These are phyloP conservation scores for Trichosurus vulpecula DNA, from an alignment of 2,797 vertebrate genomes.

Conservation along the genomic window DNA sequence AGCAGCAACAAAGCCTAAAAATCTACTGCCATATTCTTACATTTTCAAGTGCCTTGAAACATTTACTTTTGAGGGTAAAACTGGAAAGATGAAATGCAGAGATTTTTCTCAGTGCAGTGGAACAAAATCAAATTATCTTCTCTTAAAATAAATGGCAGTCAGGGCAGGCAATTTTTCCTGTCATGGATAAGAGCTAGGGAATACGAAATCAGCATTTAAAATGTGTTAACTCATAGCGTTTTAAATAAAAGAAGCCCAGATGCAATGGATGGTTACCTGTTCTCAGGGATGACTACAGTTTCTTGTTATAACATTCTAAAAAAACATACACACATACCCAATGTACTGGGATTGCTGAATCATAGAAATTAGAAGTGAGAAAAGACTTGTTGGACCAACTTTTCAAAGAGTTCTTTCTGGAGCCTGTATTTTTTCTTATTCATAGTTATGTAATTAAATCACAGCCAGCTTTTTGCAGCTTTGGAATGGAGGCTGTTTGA, in stretches of 20 bases:
- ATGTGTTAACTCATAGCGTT: constrained; percentile 50
- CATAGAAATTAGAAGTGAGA: constrained; percentile 33
- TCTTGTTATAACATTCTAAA: constrained; percentile 59
- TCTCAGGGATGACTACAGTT: constrained; percentile 46
- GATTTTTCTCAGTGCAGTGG: constrained; percentile 57
- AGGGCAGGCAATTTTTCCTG: constrained; percentile 58
- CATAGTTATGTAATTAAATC: constrained; percentile 31
- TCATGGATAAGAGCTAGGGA: constrained; percentile 49
- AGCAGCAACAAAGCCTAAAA: constrained; percentile 51
- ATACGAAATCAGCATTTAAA: constrained; percentile 61
- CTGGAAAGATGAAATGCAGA: constrained; percentile 53
- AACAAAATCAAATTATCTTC: constrained; percentile 68
- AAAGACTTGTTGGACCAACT: not conserved
- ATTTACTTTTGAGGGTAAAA: constrained; percentile 56
- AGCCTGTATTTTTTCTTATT: not conserved
- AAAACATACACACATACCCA: not conserved
- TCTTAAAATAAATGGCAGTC: constrained; percentile 73
- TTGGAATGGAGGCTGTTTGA: not conserved
- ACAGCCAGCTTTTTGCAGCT: not conserved
- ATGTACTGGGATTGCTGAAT: constrained; percentile 37
- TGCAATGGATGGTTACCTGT: constrained; percentile 22
- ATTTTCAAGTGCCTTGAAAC: constrained; percentile 64
- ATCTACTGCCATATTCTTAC: constrained; percentile 27
- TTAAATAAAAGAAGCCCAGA: constrained; percentile 61
- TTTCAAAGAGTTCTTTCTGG: constrained; percentile 26